phyloP scores from a whole-genome alignment of 1,140 invertebrate species.

The Drosophila insularis region DNA sequence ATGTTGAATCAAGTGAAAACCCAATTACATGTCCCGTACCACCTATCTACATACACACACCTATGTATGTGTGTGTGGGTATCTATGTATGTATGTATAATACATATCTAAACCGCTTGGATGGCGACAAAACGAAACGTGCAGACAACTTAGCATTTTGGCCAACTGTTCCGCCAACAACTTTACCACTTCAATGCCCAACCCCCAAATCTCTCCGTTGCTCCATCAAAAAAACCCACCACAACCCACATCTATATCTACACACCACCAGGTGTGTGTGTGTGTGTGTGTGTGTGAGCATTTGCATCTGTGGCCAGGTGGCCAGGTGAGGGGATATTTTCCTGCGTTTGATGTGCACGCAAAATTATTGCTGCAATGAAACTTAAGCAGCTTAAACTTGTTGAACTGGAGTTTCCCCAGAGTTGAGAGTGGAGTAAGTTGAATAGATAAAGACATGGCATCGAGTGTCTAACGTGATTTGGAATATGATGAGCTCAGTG shows the following conservation, averaged over 20 bases:
- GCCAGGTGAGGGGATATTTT: conserved; percentile 3
- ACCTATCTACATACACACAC: not conserved
- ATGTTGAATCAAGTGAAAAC: conserved; percentile 77
- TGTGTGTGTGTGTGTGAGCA: conserved; percentile 28
- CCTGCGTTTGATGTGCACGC: conserved; percentile 53
- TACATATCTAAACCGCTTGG: conserved; percentile 54
- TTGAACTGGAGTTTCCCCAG: conserved; percentile 29
- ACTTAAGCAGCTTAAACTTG: conserved; percentile 75
- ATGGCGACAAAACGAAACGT: conserved; percentile 62
- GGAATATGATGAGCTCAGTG: conserved; percentile 3
- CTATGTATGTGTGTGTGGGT: not conserved
- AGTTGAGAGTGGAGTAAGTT: conserved; percentile 15
- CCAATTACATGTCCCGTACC: conserved; percentile 67
- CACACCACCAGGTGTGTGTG: conserved; percentile 10
- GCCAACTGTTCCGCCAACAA: conserved; percentile 54
- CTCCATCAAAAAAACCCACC: not conserved
- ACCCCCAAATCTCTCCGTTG: not conserved
- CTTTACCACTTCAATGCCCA: not conserved
- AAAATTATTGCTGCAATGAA: conserved; percentile 73
- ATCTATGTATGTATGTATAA: not conserved
- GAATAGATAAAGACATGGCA: conserved; percentile 36
- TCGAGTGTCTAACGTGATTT: conserved; percentile 41
- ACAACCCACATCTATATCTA: too few relatives aligned
- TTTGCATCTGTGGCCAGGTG: conserved; percentile 32
- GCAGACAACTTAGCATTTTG: conserved; percentile 72